Base-by-base conservation (phyloP, 2,888 invertebrate species). In the Atherix ibis region DNA sequence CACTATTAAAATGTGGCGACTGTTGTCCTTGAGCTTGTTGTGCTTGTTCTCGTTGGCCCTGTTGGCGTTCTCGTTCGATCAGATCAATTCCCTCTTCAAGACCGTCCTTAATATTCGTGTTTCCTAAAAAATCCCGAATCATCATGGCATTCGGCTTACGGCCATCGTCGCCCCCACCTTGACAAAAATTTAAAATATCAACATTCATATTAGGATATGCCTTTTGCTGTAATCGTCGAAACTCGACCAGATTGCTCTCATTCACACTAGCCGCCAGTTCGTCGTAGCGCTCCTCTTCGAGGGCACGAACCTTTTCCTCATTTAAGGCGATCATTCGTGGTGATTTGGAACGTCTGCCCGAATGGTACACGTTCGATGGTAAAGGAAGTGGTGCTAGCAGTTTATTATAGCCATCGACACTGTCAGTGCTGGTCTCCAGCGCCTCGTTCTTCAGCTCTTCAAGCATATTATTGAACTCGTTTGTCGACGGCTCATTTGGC, bases 71-170 rank as follows among this genome's bases (percentile, higher is more conserved):
- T 16, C 40, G 62, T 52, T 48, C 66, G 61, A 62, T 70, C 5
- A 64, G 58, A 45, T 64, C 74, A 38, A 74, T 62, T 12, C 73
- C 74, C 59, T 74, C 74, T 56, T 74, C 74, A 36, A 74, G 63
- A 5, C 73, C 73, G 53, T 74, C 74, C 57, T 73, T 73, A 3
- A 74, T 66, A 4, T 70, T 67, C 4, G 72, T 73, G 46, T 73
- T 73, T 8, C 73, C 72, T 45, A 74, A 60, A 48, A 74, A 73
- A 62, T 73, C 73, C 43, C 73, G 59, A 27, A 74, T 73, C 2
- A 73, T 35, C 19, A 41, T 39, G 3, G 40, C 27, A 32, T 44
- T 35, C 3, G 6, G 29, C 16, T 15, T 9, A 5, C n/a, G 15
- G 4, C n/a, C 29, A 17, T 15, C 4, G 15, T 29, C 16, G 17